Percentiles rank a stretch among this genome's conserved stretches.
These are phyloP conservation scores for Ovis aries DNA, from an alignment of 2,113 vertebrate genomes.

Conservation along the genomic window DNA sequence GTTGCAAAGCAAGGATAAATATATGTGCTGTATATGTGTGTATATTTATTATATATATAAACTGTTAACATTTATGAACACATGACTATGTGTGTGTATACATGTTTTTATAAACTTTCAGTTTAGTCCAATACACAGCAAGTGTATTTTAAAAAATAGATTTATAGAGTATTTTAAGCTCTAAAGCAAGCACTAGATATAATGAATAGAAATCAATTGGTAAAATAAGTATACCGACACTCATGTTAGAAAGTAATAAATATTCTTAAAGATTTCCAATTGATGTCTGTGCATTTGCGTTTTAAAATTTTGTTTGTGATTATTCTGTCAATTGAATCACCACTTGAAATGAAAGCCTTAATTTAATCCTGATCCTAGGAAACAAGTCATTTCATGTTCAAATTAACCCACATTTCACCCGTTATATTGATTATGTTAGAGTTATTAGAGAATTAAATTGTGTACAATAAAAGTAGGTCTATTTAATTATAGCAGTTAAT, in stretches of 20 bases:
- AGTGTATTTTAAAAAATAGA: background rate
- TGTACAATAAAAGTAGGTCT: background rate
- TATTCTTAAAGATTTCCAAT: background rate
- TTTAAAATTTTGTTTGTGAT: background rate
- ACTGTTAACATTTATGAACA: background rate
- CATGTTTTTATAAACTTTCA: background rate
- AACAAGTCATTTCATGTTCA: background rate
- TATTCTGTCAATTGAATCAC: background rate
- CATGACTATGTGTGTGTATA: background rate
- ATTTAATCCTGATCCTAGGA: background rate
- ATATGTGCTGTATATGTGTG: background rate
- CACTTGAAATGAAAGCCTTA: background rate
- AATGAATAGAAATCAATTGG: background rate
- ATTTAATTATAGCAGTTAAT: background rate
- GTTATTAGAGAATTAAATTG: background rate
- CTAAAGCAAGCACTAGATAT: background rate
- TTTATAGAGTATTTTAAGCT: background rate
- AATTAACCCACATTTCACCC: slow-evolving; percentile 8
- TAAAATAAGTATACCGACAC: background rate
- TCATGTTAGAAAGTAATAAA: background rate
- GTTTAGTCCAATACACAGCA: background rate
- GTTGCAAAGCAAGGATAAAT: background rate
- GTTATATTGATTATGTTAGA: background rate
- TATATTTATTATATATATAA: background rate
- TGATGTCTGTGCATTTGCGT: background rate